A percentile compares a stretch with the other conserved stretches of the same genome.
Evolutionary conservation across 2,797 vertebrate species (phyloP).

Genomic region (Characodon lateralis): DNA sequence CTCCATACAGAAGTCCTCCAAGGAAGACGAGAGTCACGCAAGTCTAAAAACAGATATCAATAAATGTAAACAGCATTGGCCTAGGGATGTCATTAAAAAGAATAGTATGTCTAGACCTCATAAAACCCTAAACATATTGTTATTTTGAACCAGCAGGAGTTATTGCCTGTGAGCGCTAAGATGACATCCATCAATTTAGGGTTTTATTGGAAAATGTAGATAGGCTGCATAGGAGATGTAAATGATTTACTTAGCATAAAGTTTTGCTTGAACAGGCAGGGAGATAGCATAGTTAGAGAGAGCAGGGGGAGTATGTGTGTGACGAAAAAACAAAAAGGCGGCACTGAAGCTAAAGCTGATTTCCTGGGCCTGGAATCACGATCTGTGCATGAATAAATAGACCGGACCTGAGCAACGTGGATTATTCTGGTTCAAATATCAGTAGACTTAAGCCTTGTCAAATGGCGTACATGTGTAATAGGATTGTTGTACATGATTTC

Average conservation of each 20-base stretch:
- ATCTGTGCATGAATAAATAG: slow-evolving; percentile 81
- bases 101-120: slow-evolving; percentile 76
- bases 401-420: slow-evolving; percentile 74
- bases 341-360: slow-evolving; percentile 75
- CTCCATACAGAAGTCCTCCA: slow-evolving; percentile 40
- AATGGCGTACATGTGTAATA: slow-evolving; percentile 66
- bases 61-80: slow-evolving; percentile 76
- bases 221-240: slow-evolving; percentile 79
- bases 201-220: slow-evolving; percentile 83
- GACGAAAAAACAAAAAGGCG: slow-evolving; percentile 58
- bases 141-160: slow-evolving; percentile 77
- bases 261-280: slow-evolving; percentile 76
- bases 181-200: slow-evolving; percentile 84
- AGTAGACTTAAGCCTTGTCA: slow-evolving; percentile 75
- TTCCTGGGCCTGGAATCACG: slow-evolving; percentile 74
- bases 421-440: slow-evolving; percentile 81
- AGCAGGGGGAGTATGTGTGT: slow-evolving; percentile 57
- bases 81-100: slow-evolving; percentile 77
- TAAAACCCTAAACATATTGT: slow-evolving; percentile 75
- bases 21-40: slow-evolving; percentile 51
- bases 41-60: slow-evolving; percentile 75
- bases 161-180: slow-evolving; percentile 76
- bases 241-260: slow-evolving; percentile 84
- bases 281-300: slow-evolving; percentile 72
- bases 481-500: slow-evolving; percentile 68